phyloP scores from a whole-genome alignment of 1,140 invertebrate species.

The Ctenoplectra terminalis region DNA sequence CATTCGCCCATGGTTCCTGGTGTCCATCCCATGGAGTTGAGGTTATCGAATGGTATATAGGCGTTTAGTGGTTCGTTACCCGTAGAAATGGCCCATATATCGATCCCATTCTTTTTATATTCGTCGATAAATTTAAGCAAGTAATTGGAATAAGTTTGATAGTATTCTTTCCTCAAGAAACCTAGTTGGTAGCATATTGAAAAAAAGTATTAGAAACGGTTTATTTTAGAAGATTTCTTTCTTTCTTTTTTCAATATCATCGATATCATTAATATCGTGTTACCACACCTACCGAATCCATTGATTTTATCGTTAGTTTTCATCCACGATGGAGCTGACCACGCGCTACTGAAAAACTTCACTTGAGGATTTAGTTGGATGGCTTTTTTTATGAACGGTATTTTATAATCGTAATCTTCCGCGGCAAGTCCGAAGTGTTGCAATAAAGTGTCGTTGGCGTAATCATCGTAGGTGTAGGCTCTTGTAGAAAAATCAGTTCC shows the following conservation, averaged over 20 bases:
- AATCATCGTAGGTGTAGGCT: conserved; percentile 88
- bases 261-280: not conserved
- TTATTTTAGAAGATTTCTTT: not conserved
- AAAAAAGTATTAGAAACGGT: not conserved
- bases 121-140: conserved; percentile 87
- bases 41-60: conserved; percentile 86
- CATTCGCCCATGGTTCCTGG: conserved; percentile 83
- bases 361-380: conserved; percentile 65
- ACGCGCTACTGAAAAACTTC: conserved; percentile 88
- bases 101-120: conserved; percentile 82
- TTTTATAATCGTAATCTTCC: conserved; percentile 81
- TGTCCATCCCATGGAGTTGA: conserved; percentile 90
- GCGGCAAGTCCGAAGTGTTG: conserved; percentile 74
- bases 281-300: conserved; percentile 14
- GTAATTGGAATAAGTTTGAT: conserved; percentile 92
- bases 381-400: conserved; percentile 75
- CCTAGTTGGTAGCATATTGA: conserved; percentile 64
- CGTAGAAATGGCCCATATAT: conserved; percentile 87
- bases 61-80: conserved; percentile 87
- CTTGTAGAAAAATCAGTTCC: conserved; percentile 89
- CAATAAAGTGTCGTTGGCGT: conserved; percentile 70
- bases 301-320: conserved; percentile 88
- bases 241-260: no score
- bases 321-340: conserved; percentile 97
- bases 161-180: conserved; percentile 87